These are phyloP conservation scores for Caretta caretta DNA, from an alignment of 2,113 vertebrate species.

Conservation along the genomic window DNA sequence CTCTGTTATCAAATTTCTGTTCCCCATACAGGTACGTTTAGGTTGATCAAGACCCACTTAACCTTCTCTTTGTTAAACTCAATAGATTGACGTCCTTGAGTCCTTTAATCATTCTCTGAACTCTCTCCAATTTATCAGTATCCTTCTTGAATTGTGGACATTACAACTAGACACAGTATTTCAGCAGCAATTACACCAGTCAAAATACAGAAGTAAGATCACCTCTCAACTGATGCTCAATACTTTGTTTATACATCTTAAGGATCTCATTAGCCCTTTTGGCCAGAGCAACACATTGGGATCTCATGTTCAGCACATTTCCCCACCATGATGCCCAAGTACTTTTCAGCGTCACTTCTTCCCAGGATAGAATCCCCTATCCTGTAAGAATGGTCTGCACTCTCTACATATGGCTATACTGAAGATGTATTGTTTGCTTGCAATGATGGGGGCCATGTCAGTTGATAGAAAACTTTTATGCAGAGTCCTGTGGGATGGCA, in stretches of 20 bases:
- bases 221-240: neutral
- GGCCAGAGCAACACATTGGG: neutral
- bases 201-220: neutral
- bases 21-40: too few relatives aligned
- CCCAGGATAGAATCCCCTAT: too few relatives aligned
- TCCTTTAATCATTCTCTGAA: neutral
- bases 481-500: neutral
- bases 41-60: too few relatives aligned
- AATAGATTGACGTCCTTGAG: too few relatives aligned
- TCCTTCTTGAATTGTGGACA: neutral
- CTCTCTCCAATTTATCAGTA: neutral
- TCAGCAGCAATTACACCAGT: neutral
- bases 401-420: neutral
- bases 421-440: neutral
- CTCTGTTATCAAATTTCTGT: too few relatives aligned
- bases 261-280: neutral
- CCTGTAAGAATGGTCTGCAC: neutral
- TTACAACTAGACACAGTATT: neutral
- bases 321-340: neutral
- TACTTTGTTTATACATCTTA: neutral
- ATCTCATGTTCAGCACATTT: neutral
- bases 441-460: neutral
- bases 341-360: neutral
- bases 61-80: too few relatives aligned
- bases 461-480: neutral